Percentiles rank a stretch among this genome's conserved stretches.
phyloP scores from a whole-genome alignment of 1,140 invertebrate species.

The Harpegnathos saltator region DNA sequence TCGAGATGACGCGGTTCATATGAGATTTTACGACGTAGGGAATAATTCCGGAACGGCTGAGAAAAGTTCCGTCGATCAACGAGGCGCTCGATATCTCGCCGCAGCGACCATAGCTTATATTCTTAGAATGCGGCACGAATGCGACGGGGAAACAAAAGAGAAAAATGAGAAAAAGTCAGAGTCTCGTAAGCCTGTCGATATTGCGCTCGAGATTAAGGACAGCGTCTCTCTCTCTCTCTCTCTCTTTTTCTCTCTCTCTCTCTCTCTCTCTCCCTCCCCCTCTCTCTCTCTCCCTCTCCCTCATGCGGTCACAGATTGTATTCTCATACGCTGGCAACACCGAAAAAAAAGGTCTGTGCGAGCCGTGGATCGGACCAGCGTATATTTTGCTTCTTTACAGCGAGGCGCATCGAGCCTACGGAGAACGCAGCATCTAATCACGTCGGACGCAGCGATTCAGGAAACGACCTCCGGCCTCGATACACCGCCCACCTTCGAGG shows the following conservation, averaged over 20 bases:
- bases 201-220: not conserved
- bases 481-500: constrained; percentile 20
- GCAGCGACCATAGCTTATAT: not conserved
- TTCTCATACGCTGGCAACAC: not conserved
- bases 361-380: not conserved
- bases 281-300: not conserved
- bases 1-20: not conserved
- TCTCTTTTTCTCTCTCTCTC: not conserved
- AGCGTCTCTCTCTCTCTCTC: not conserved
- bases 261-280: not conserved
- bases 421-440: constrained; percentile 36
- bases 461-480: constrained; percentile 49
- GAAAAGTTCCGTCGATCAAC: not conserved
- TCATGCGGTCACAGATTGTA: not conserved
- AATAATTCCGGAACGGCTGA: not conserved
- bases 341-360: not conserved
- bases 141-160: too few species aligned
- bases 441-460: constrained; percentile 48
- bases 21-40: constrained; percentile 5
- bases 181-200: not conserved
- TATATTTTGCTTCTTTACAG: constrained; percentile 2
- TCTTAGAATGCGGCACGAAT: not conserved
- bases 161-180: too few species aligned
- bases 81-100: too few species aligned
- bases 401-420: not conserved